Base-by-base conservation (phyloP, 2,113 vertebrate genomes). In the Carassius auratus region DNA sequence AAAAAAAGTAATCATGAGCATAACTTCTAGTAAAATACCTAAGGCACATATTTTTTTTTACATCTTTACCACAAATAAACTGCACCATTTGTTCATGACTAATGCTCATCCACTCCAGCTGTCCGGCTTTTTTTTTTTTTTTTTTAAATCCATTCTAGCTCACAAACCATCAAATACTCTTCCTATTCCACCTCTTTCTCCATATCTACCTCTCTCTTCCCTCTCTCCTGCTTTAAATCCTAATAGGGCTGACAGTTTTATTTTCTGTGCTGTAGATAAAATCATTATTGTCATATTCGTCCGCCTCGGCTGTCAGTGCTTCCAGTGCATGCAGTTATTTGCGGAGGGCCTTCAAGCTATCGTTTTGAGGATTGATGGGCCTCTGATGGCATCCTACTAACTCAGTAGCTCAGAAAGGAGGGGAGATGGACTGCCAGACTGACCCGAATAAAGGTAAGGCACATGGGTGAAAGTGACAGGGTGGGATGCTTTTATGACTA, bases 201-300 rank as follows among this genome's bases (percentile, higher is more conserved):
- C 38, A 17, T 17, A 64, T 66, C 66, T 76, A 76, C 30, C 76
- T 76, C 76, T 36, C 61, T 64, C 81, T 19, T 79, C 75, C 78
- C 38, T 23, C 38, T 75, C 52, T 80, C 80, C 59, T 68, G 82
- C 83, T 81, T 91, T 90, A 88, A 88, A 89, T 89, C 87, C 86
- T 86, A 90, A 91, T 88, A 74, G 84, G 87, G 85, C 85, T 88
- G 89, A 90, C 89, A 88, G 88, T 85, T 91, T 89, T 90, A 90
- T 89, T 89, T 87, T 87, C 86, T 79, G 77, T 74, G 86, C 85
- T 73, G 89, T 84, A 89, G 88, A 91, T 89, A 90, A 90, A 88
- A 91, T 91, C 85, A 90, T 91, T 91, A 90, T 87, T 90, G 90
- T 88, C 89, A 90, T 89, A 87, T 90, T 88, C 86, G 82, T 87